Conservation (phyloP, 1,140 invertebrate species). For the Drosophila quadrilineata region DNA sequence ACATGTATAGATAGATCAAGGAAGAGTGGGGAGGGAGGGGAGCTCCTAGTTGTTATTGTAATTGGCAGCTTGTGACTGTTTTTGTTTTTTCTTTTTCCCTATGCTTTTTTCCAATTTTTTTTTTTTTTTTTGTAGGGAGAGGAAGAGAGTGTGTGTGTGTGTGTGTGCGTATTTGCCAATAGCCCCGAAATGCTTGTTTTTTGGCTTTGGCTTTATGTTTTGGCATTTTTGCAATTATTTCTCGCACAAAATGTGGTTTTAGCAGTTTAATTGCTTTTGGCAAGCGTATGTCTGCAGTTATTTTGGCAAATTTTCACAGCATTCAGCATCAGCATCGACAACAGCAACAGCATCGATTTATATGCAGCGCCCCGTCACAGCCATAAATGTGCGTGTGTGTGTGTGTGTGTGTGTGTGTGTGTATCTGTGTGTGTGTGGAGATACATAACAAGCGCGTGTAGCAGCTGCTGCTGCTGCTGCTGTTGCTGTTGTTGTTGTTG, state of each 20-base stretch:
- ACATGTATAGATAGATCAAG: background rate
- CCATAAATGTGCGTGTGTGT: conserved; percentile 2
- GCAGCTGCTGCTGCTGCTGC: conserved; percentile 48
- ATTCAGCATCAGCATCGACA: no score
- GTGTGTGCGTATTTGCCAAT: conserved; percentile 34
- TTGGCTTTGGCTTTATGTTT: conserved; percentile 73
- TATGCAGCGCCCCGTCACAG: conserved; percentile 48
- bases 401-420: no score
- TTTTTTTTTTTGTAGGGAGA: conserved; percentile 8
- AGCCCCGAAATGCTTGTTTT: conserved; percentile 66
- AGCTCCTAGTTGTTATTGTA: conserved; percentile 22
- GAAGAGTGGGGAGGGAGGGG: background rate
- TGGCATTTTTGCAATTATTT: conserved; percentile 80
- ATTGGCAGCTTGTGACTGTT: conserved; percentile 37
- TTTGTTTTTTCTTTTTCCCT: conserved; percentile 13
- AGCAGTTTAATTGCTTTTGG: conserved; percentile 79
- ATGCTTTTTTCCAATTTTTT: conserved; percentile 24
- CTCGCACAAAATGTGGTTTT: conserved; percentile 80
- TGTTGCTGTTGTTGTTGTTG: conserved; percentile 37
- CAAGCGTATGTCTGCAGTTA: conserved; percentile 68
- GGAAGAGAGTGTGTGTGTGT: no score
- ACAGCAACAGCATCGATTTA: conserved; percentile 79
- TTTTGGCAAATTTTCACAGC: conserved; percentile 77
- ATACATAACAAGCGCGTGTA: conserved; percentile 38
- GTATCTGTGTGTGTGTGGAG: no score